phyloP scores from a whole-genome alignment of 2,888 invertebrate genomes.

The Itoplectis maculator region DNA sequence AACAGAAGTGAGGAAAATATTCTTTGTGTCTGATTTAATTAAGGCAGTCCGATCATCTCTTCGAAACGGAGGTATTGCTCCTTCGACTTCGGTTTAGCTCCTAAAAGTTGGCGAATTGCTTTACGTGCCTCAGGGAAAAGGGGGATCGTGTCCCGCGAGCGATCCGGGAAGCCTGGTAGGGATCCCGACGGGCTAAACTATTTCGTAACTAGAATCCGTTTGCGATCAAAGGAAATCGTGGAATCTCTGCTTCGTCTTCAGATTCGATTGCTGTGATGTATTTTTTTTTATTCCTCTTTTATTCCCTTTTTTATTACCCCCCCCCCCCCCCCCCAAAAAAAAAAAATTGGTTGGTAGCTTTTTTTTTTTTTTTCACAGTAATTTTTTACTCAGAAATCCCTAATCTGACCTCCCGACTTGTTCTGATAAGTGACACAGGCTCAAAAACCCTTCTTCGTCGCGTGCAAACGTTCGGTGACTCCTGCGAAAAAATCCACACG shows the following conservation, averaged over 20 bases:
- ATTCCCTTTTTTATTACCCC: neutral
- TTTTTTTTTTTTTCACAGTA: neutral
- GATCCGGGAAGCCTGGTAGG: neutral
- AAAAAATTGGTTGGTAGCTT: no score
- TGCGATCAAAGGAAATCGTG: constrained; percentile 42
- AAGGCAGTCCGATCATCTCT: neutral
- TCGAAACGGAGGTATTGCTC: constrained; percentile 6
- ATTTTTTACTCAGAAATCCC: no score
- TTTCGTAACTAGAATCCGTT: constrained; percentile 29
- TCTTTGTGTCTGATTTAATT: neutral
- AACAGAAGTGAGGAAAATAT: constrained; percentile 41
- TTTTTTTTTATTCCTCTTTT: constrained; percentile 39
- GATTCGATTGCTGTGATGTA: constrained; percentile 45
- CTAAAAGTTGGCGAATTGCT: constrained; percentile 12
- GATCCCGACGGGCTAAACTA: neutral
- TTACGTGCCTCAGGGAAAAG: neutral
- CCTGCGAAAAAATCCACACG: constrained; percentile 9
- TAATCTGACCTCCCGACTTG: no score
- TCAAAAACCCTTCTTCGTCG: no score
- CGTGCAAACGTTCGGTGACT: neutral
- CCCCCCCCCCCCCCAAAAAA: no score
- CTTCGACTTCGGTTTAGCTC: neutral
- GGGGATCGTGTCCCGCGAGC: constrained; percentile 2
- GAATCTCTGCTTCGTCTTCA: constrained; percentile 12
- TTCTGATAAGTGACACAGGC: no score